Conservation (phyloP, 2,888 invertebrate genomes). For the Minunthozetes semirufus region DNA sequence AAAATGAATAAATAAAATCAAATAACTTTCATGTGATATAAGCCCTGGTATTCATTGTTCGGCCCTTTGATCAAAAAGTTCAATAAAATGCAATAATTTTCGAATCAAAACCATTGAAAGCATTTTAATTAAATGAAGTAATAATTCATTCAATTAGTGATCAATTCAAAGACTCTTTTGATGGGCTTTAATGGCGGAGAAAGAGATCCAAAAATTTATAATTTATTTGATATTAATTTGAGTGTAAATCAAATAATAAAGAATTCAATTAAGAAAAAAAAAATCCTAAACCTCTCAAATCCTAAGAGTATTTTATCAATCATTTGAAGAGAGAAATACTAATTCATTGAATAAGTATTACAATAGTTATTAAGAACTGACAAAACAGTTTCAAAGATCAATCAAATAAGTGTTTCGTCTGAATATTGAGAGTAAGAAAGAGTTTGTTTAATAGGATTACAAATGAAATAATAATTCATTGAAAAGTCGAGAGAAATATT, state of each 20-base stretch:
- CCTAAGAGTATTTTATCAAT: too few relatives aligned
- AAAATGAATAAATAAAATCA: neutral
- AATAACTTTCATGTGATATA: neutral
- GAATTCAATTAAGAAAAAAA: too few relatives aligned
- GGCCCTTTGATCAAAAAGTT: neutral
- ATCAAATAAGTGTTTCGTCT: neutral
- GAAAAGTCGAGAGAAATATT: too few relatives aligned
- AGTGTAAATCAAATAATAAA: too few relatives aligned
- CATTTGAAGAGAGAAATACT: too few relatives aligned
- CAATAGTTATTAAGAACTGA: too few relatives aligned
- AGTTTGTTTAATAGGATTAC: neutral
- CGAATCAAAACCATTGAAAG: neutral
- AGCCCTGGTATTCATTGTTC: neutral
- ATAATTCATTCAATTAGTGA: neutral
- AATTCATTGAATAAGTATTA: too few relatives aligned
- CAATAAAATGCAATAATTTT: neutral
- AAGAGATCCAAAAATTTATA: too few relatives aligned
- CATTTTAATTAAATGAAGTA: neutral
- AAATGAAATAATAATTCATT: neutral
- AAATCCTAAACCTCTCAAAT: too few relatives aligned
- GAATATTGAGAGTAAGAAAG: neutral
- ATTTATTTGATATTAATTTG: too few relatives aligned
- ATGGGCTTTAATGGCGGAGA: too few relatives aligned
- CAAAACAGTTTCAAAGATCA: neutral
- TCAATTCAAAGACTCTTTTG: neutral